Base-by-base conservation (phyloP, 2,888 invertebrate species). In the Melieria crassipennis region DNA sequence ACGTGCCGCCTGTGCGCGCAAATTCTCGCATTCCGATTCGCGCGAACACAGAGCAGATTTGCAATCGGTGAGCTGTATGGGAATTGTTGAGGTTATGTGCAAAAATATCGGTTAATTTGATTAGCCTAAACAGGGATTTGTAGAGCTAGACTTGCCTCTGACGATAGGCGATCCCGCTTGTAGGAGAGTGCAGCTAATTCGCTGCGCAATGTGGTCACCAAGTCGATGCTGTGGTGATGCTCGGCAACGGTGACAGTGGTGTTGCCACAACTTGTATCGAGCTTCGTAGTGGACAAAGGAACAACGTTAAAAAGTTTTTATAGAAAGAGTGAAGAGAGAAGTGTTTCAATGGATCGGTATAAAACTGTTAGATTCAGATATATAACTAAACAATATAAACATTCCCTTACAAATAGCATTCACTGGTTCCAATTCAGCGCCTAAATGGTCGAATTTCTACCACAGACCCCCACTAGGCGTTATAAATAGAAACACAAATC, bases 101-200 rank as follows among this genome's bases (percentile, higher is more conserved):
- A 30, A 30, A 30, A 30, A 30, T 45, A 65, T 11, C 5, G 9
- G 52, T 61, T 70, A 11, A 65, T 57, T 60, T 43, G 3, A 65
- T 10, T 11, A 16, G 52, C 10, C 11, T 16, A 11, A 52, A 42
- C n/a, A 4, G 50, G 43, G 4, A 10, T n/a, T 3, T 13, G 13
- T 42, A 4, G 46, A 13, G 43, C 48, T 48, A 0, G 47, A 57
- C 84, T 89, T 85, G 94, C 92, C 89, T 95, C 95, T 65, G 90
- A 89, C 75, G 91, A 88, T 42, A 95, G 88, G 73, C 94, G 91
- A 83, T 95, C 95, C 74, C 93, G 89, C 87, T 95, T 95, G 85
- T 94, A 95, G 81, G 94, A 94, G 63, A 94, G 88, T 4, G 92
- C 95, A 16, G 95, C 95, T 78, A 95, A 87, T 86, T 95, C 95